A percentile compares a stretch with the other conserved stretches of the same genome.
These are phyloP conservation scores for Balanococcus diminutus DNA, from an alignment of 2,888 invertebrate genomes.

Conservation along the genomic window DNA sequence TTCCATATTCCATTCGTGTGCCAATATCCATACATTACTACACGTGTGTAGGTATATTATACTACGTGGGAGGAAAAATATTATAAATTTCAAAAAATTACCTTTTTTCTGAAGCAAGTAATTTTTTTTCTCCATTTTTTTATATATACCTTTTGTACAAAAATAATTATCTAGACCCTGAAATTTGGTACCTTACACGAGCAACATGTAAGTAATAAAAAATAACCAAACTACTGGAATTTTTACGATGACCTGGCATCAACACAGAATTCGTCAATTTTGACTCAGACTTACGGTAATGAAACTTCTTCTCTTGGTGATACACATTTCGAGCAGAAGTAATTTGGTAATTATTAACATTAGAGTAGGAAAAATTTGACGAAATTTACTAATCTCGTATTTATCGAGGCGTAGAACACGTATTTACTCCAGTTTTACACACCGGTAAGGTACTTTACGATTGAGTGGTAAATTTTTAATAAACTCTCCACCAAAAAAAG, in stretches of 20 bases:
- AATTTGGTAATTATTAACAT: background rate
- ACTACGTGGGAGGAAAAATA: background rate
- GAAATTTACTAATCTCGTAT: background rate
- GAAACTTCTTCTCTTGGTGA: background rate
- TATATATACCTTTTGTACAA: too few relatives aligned
- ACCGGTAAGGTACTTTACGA: background rate
- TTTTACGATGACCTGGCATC: background rate
- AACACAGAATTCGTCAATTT: background rate
- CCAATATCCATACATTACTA: background rate
- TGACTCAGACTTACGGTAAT: background rate
- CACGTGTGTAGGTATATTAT: background rate
- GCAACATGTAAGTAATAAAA: too few relatives aligned
- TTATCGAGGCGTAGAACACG: background rate
- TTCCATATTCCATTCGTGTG: background rate
- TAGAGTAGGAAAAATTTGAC: background rate
- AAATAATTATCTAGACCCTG: background rate
- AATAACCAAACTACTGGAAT: background rate
- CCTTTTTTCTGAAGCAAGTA: too few relatives aligned
- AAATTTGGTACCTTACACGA: background rate
- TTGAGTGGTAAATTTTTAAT: background rate
- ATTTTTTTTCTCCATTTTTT: background rate
- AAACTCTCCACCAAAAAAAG: background rate
- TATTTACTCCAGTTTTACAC: background rate
- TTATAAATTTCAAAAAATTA: too few relatives aligned
- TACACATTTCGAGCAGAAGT: background rate